Percentiles rank a stretch among this genome's conserved stretches.
Conservation (phyloP, 2,888 invertebrate species). For the Protodeltote pygarga region DNA sequence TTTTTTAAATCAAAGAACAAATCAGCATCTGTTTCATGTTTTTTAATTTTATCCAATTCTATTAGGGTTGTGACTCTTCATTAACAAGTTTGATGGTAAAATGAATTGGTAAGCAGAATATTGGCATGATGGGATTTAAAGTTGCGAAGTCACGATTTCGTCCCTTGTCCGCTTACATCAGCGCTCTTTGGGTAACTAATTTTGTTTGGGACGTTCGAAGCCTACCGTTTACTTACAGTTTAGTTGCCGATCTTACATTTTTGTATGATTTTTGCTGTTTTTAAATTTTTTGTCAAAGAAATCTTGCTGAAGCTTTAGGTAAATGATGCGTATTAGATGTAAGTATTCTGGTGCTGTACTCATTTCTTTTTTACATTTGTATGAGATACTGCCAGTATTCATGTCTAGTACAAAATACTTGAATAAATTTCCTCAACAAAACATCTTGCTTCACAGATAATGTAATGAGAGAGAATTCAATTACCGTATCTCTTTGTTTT, state of each 20-base stretch:
- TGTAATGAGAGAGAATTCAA: slow-evolving; percentile 83
- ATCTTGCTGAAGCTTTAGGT: slow-evolving; percentile 9
- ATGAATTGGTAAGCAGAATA: background rate
- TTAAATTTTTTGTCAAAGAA: slow-evolving; percentile 18
- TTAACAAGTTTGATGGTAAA: too few species aligned
- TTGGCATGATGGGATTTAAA: slow-evolving; percentile 7
- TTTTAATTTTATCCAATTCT: background rate
- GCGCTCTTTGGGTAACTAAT: slow-evolving; percentile 2
- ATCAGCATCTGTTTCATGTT: background rate
- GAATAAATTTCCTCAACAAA: slow-evolving; percentile 56
- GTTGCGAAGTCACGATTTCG: slow-evolving; percentile 19
- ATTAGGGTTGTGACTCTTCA: too few species aligned
- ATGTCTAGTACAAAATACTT: slow-evolving; percentile 49
- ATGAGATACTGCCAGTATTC: slow-evolving; percentile 39
- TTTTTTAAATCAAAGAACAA: too few species aligned
- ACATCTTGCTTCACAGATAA: slow-evolving; percentile 75
- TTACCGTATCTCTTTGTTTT: slow-evolving; percentile 78
- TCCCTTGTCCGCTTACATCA: background rate
- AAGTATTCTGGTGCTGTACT: background rate
- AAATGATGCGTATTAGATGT: slow-evolving; percentile 14
- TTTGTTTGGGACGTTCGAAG: slow-evolving; percentile 7
- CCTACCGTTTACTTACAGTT: background rate
- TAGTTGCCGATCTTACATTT: background rate
- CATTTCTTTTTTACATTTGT: slow-evolving; percentile 13
- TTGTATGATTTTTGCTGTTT: background rate